Evolutionary conservation across 2,888 invertebrate species (phyloP), one percentile per base, ranked within the genome.

Genomic region (Sminthurinus aureus): DNA sequence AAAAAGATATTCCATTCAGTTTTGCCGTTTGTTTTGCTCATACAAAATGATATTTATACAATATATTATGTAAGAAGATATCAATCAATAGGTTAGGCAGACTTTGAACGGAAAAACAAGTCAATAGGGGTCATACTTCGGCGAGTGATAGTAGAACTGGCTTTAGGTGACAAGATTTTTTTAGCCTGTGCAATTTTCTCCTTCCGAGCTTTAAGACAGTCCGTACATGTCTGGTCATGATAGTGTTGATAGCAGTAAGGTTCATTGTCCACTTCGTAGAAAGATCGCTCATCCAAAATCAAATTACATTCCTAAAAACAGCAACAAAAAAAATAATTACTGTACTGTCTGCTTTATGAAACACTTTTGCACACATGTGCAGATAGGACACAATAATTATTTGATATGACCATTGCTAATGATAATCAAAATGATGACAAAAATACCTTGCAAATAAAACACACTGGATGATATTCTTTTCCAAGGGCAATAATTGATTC

Each of bases 171-270:
- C 79, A 87, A 79, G n/a, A 87, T 82, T 80, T 87, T 87, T 67
- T 85, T 85, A 73, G 84, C 83, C 22, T 84, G 82, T 4, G 82
- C 79, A 51, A 79, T 83, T 75, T 82, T 82, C 66, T 86, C 86
- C 6, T 82, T 83, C 79, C 85, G 80, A 13, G 86, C 83, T 64
- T 87, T 87, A 71, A 86, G 75, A 76, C 88, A 88, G 74, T 88
- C 88, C 6, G 85, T 84, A 75, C 88, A 88, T 3, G 87, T 88
- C 38, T 84, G 52, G 79, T 85, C 84, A 58, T 88, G 88, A 38
- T 85, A 88, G 71, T 87, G 87, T 38, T 86, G 85, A 51, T 88
- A 86, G 80, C 88, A 88, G 79, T 82, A 87, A 0, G 88, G 86
- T 51, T 85, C 82, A n/a, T 84, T 84, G 13, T 86, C 83, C 50